Evolutionary conservation across 2,113 vertebrate genomes (phyloP), one percentile per base, ranked within the genome.

Genomic region (Pycnonotus jocosus): DNA sequence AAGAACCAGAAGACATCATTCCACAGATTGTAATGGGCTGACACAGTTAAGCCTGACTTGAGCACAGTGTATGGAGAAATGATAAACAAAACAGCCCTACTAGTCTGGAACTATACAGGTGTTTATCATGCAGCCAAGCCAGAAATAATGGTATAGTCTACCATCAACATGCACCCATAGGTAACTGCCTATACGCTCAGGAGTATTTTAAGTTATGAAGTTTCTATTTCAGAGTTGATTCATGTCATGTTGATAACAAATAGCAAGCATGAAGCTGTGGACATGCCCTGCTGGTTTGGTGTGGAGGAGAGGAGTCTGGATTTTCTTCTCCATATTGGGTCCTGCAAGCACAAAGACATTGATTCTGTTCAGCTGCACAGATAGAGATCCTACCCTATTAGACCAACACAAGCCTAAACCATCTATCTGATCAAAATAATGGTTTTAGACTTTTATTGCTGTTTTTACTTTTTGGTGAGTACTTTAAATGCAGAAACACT

Each of bases 41-140:
- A 60, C 77, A 86, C 37, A 21, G 0, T 44, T 60, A 60, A 16
- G 6, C 30, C 44, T 84, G 37, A 62, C 21, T 65, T 18, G 6
- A 47, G 37, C 22, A 58, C 17, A 35, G 44, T 4, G 3, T 31
- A 42, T 0, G 0, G 24, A 25, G 48, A 90, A 71, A 48, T 2
- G 1, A 80, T 12, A 11, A 33, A 27, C 14, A 15, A 53, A 90
- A 54, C 18, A 71, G 14, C 16, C 17, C 47, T 51, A 11, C 15
- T 23, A 15, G 25, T n/a, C 30, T 38, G 51, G 42, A 72, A 54
- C 7, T 35, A 38, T 19, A 35, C 28, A 42, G 51, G 25, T 11
- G 11, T 47, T 82, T 16, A 50, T 27, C 42, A 44, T 1, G 2
- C 28, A 31, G n/a, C 21, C 19, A 72, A 58, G 31, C 18, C 33